Conservation (phyloP, 2,888 invertebrate species). For the Endomychus coccineus region DNA sequence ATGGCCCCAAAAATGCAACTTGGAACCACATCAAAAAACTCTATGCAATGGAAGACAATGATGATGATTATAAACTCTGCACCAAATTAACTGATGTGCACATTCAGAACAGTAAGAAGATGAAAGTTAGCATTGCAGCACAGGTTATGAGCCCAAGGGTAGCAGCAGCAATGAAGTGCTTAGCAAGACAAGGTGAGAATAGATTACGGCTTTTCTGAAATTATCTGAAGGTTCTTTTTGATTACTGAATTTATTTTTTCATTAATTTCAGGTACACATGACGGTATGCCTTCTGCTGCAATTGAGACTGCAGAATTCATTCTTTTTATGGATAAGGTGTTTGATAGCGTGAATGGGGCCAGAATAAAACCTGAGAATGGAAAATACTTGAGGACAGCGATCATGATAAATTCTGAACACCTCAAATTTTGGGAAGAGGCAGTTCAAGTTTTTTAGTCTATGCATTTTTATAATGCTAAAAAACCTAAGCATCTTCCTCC, state of each 20-base stretch:
- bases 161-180: not conserved
- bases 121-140: not conserved
- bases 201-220: too few species aligned
- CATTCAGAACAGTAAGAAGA: conserved; percentile 4
- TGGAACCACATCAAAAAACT: not conserved
- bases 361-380: not conserved
- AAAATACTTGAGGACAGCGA: not conserved
- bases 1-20: not conserved
- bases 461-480: not conserved
- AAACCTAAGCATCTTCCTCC: too few species aligned
- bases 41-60: not conserved
- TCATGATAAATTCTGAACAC: not conserved
- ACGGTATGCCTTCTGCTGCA: too few species aligned
- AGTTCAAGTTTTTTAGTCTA: not conserved
- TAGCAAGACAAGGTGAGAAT: too few species aligned
- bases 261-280: too few species aligned
- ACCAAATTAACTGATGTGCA: not conserved
- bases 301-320: conserved; percentile 2
- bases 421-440: conserved; percentile 5
- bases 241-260: too few species aligned
- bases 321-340: conserved; percentile 2
- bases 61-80: not conserved
- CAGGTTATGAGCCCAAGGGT: conserved; percentile 1
- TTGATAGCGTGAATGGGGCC: conserved; percentile 6
- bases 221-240: too few species aligned